Base-by-base conservation (phyloP, 2,797 vertebrate genomes). In the Corythornis leucogaster region DNA sequence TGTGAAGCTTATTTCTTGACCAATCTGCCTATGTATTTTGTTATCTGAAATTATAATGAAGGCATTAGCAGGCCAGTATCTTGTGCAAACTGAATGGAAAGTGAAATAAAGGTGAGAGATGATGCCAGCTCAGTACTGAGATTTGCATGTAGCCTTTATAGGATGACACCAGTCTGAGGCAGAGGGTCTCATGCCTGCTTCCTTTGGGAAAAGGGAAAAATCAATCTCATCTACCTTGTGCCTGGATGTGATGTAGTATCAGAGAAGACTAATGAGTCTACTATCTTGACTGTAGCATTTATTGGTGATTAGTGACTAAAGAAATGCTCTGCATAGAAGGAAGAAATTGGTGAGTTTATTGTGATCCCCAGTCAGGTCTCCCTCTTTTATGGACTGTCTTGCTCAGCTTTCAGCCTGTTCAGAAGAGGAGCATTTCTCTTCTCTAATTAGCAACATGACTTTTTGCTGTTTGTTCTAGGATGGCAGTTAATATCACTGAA, bases 201-300 rank as follows among this genome's bases (percentile, higher is more conserved):
- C 85, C 85, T 73, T 25, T 67, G 77, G 82, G 76, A 77, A 3
- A 31, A n/a, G 45, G 68, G 26, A 6, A 35, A 45, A 76, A 78
- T 83, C 89, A 20, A 53, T 93, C 73, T 40, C 55, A 11, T 74
- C 79, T 33, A 3, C 73, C 79, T 45, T 9, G 59, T 79, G 61
- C 38, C 43, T 76, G 55, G 8, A 3, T 79, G 42, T 42, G 85
- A 17, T 71, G 53, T 1, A 6, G 30, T 4, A 24, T 10, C 74
- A 61, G 62, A 61, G 78, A 63, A 95, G 84, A 94, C 30, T 71
- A 20, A 92, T 62, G 87, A 90, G 58, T 43, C 73, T 87, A 54
- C 76, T 93, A 11, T 38, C 59, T n/a, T 45, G 80, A 43, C 59
- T 45, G 57, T 63, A 77, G 40, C 35, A 5, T 80, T 87, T 64